Conservation (phyloP, 2,797 vertebrate species). For the Falco berigora region DNA sequence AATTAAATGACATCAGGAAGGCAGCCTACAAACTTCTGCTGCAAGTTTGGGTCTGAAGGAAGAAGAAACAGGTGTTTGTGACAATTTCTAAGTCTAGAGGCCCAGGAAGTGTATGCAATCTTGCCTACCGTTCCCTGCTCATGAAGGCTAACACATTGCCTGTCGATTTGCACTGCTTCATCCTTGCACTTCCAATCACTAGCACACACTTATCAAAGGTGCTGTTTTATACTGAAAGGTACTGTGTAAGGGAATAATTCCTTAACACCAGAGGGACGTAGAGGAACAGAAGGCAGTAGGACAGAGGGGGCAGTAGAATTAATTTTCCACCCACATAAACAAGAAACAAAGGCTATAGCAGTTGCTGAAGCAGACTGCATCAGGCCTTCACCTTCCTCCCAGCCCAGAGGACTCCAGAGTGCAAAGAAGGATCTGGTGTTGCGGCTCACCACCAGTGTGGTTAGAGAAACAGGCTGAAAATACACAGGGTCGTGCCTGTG, state of each 20-base stretch:
- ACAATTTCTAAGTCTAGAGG: neutral
- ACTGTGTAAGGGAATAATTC: neutral
- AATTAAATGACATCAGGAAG: neutral
- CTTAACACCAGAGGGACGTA: neutral
- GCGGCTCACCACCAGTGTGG: rapidly evolving
- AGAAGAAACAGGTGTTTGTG: neutral
- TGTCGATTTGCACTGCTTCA: neutral
- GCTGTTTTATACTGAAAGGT: neutral
- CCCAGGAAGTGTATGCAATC: neutral
- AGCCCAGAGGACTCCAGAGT: neutral
- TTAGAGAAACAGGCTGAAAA: neutral
- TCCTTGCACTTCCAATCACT: neutral
- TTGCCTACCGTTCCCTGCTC: neutral
- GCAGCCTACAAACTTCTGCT: neutral
- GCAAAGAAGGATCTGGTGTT: neutral
- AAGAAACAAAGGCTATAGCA: neutral
- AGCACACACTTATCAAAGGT: neutral
- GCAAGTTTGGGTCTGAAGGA: neutral
- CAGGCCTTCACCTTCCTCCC: neutral
- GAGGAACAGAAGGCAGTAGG: neutral
- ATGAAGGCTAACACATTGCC: neutral
- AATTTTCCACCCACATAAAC: neutral
- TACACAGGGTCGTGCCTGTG: neutral
- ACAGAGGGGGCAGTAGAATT: neutral
- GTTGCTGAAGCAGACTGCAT: neutral